A percentile compares a stretch with the other conserved stretches of the same genome.
These are phyloP conservation scores for Zosterops borbonicus DNA, from an alignment of 2,113 vertebrate species.

Conservation along the genomic window DNA sequence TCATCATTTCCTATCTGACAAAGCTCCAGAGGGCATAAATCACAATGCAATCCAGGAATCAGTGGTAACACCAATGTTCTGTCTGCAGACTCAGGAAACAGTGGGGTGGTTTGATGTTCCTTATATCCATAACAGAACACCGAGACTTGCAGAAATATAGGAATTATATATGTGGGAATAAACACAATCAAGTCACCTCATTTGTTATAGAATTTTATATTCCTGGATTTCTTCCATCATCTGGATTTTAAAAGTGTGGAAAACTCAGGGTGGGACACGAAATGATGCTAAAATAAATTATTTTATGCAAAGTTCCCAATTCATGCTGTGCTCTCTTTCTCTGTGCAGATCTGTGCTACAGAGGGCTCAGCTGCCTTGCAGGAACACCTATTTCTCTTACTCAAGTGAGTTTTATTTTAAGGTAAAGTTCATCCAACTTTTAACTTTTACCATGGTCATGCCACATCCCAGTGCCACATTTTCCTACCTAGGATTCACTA, in stretches of 20 bases:
- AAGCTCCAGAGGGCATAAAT: conserved; percentile 31
- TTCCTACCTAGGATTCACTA: background rate
- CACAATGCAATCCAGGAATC: background rate
- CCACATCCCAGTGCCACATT: background rate
- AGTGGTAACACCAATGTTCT: background rate
- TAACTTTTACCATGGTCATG: background rate
- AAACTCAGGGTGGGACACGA: background rate
- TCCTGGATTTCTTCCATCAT: background rate
- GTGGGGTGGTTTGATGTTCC: background rate
- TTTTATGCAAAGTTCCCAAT: background rate
- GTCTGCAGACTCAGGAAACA: conserved; percentile 7
- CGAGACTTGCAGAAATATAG: background rate
- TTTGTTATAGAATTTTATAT: background rate
- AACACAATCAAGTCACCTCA: background rate
- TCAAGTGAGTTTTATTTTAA: background rate
- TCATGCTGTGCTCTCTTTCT: background rate
- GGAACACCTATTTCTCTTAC: background rate
- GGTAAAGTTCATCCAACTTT: background rate
- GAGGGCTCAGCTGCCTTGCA: background rate
- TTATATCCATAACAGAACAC: background rate
- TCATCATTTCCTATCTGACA: conserved; percentile 44
- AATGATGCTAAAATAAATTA: accelerated
- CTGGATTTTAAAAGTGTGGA: background rate
- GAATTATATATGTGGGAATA: background rate
- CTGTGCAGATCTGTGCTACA: background rate